A percentile compares a stretch with the other conserved stretches of the same genome.
These are phyloP conservation scores for Platichthys stellatus DNA, from an alignment of 2,113 vertebrate genomes.

Conservation along the genomic window DNA sequence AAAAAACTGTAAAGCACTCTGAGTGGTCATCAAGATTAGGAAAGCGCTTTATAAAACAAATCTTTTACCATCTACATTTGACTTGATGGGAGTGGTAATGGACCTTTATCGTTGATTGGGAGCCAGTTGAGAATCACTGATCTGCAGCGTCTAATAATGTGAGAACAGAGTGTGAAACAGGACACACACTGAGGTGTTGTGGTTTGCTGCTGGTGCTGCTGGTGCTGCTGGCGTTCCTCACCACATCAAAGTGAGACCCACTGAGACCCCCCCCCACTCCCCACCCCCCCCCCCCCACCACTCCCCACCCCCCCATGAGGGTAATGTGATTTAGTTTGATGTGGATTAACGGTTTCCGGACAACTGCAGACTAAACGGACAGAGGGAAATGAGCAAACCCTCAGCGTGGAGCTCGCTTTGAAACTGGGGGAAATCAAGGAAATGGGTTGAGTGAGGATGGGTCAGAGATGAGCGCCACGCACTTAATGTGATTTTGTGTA, in stretches of 20 bases:
- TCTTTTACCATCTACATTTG: too few relatives aligned
- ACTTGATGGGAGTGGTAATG: too few relatives aligned
- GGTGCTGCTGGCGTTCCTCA: slow-evolving; percentile 61
- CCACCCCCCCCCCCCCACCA: background rate
- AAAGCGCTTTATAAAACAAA: too few relatives aligned
- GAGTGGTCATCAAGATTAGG: too few relatives aligned
- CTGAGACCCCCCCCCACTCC: slow-evolving; percentile 43
- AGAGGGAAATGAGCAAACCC: slow-evolving; percentile 32
- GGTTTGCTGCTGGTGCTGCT: slow-evolving; percentile 61
- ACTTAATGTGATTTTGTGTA: background rate
- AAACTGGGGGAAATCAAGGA: slow-evolving; percentile 33
- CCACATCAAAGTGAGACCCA: slow-evolving; percentile 74
- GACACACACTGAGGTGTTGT: slow-evolving; percentile 50
- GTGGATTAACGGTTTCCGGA: slow-evolving; percentile 75
- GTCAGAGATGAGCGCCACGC: slow-evolving; percentile 39
- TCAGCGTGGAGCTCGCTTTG: slow-evolving; percentile 40
- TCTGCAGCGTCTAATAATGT: slow-evolving; percentile 12
- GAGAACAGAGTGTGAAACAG: slow-evolving; percentile 44
- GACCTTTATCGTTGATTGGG: too few relatives aligned
- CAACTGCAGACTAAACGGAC: slow-evolving; percentile 54
- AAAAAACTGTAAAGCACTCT: too few relatives aligned
- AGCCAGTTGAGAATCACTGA: slow-evolving; percentile 13
- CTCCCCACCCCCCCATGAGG: slow-evolving; percentile 46
- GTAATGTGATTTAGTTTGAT: slow-evolving; percentile 75
- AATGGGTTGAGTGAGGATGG: slow-evolving; percentile 27